phyloP scores from a whole-genome alignment of 2,797 vertebrate species.

The Scolopax bukidnonensis region DNA sequence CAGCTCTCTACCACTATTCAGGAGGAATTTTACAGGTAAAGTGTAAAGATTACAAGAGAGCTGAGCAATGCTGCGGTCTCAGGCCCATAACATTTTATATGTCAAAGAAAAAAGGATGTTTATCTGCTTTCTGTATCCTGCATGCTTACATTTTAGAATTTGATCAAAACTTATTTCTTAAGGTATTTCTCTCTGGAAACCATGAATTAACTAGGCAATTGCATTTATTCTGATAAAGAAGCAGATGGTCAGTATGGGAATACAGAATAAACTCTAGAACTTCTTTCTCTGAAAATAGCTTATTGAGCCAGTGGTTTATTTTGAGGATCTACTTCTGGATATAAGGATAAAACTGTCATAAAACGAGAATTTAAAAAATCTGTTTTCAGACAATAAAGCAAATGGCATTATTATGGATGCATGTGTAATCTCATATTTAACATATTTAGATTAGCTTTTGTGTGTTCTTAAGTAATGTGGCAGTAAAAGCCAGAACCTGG shows the following conservation, averaged over 20 bases:
- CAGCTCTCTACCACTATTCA: conserved; percentile 96
- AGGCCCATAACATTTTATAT: background rate
- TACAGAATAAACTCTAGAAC: background rate
- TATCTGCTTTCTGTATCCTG: background rate
- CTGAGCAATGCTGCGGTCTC: background rate
- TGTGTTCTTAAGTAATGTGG: background rate
- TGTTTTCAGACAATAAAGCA: accelerated
- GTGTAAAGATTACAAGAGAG: conserved; percentile 20
- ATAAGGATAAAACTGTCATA: background rate
- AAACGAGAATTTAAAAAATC: background rate
- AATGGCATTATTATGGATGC: background rate
- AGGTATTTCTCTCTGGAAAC: background rate
- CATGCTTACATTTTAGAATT: background rate
- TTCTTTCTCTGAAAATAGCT: background rate
- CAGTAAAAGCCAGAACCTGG: background rate
- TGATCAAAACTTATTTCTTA: background rate
- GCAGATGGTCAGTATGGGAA: background rate
- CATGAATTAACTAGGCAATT: background rate
- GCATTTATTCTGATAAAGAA: background rate
- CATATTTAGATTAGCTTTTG: background rate
- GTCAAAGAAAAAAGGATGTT: accelerated
- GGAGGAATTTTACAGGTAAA: conserved; percentile 96
- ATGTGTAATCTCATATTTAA: background rate
- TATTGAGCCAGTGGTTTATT: background rate
- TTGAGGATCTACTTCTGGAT: background rate